Conservation (phyloP, 1,140 invertebrate genomes). For the Wasmannia auropunctata region DNA sequence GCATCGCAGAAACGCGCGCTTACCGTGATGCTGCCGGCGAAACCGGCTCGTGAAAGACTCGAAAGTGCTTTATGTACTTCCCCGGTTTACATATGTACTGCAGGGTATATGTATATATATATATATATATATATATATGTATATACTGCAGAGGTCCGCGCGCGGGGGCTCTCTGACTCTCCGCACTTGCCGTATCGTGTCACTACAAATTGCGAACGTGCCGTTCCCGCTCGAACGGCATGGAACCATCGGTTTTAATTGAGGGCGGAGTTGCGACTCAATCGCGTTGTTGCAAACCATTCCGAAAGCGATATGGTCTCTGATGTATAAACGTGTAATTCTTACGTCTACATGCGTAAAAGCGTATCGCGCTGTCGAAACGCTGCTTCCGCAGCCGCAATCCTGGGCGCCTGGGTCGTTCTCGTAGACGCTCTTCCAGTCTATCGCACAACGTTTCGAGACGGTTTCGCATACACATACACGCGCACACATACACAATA, state of each 20-base stretch:
- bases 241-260: conserved; percentile 39
- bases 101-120: neutral
- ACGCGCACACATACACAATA: neutral
- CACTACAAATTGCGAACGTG: conserved; percentile 45
- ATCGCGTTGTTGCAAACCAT: neutral
- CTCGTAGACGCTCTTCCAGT: neutral
- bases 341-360: neutral
- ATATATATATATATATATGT: too few relatives aligned
- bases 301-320: neutral
- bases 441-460: neutral
- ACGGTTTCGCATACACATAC: neutral
- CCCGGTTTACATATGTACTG: neutral
- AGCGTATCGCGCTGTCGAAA: neutral
- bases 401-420: neutral
- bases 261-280: neutral
- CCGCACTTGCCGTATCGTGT: conserved; percentile 39
- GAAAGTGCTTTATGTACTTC: conserved; percentile 12
- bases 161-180: neutral
- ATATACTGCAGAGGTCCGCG: neutral
- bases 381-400: neutral
- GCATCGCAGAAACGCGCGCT: conserved; percentile 18
- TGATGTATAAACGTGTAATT: neutral
- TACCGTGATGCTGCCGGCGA: neutral
- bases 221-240: conserved; percentile 11
- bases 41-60: conserved; percentile 31